Conservation (phyloP, 2,113 vertebrate genomes). For the Psophia crepitans region DNA sequence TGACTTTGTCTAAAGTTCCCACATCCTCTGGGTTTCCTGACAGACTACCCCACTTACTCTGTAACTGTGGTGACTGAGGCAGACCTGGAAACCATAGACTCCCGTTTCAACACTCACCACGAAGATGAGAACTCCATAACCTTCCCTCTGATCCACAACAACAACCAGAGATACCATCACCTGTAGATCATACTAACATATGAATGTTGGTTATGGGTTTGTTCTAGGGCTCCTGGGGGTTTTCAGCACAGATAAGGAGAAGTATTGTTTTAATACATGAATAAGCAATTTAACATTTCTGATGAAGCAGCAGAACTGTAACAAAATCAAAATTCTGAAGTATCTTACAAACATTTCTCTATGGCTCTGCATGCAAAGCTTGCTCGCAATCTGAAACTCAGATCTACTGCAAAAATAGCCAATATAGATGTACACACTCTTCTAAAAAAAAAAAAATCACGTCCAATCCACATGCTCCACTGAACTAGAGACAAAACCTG, state of each 20-base stretch:
- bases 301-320: neutral
- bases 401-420: neutral
- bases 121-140: neutral
- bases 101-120: neutral
- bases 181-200: neutral
- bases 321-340: neutral
- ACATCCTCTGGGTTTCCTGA: neutral
- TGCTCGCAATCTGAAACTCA: neutral
- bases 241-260: neutral
- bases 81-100: neutral
- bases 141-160: neutral
- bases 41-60: neutral
- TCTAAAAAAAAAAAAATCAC: neutral
- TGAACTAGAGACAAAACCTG: neutral
- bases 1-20: rapidly evolving
- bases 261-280: neutral
- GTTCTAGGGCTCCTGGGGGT: neutral
- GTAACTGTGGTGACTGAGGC: neutral
- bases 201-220: neutral
- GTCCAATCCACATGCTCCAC: neutral
- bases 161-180: neutral
- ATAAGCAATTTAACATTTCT: neutral
- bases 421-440: neutral
- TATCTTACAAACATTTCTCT: neutral
- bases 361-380: neutral